These are phyloP conservation scores for Psilopsiagon aymara DNA, from an alignment of 2,113 vertebrate genomes.

Conservation along the genomic window DNA sequence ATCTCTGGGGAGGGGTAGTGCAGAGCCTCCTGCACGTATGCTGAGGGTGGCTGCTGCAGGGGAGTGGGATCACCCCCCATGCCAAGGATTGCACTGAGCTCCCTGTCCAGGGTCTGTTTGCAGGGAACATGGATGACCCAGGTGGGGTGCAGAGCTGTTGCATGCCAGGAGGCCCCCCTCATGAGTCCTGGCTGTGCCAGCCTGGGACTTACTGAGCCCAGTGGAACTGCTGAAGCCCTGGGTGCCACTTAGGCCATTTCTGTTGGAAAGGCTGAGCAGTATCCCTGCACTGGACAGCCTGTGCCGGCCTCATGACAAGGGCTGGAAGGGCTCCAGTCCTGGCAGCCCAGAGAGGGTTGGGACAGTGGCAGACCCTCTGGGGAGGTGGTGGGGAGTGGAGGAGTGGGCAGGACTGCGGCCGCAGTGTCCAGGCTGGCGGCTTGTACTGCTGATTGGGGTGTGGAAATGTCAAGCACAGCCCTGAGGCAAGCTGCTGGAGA, in stretches of 20 bases:
- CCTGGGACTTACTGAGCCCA: not conserved
- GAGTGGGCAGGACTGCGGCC: not conserved
- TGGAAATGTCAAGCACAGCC: not conserved
- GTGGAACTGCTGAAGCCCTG: not conserved
- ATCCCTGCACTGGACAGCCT: not conserved
- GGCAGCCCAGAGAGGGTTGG: not conserved
- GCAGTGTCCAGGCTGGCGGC: not conserved
- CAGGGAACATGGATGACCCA: rapidly evolving
- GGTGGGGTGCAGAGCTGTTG: not conserved
- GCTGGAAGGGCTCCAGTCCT: not conserved
- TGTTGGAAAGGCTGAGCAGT: not conserved
- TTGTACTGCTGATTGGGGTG: not conserved
- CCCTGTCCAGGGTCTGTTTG: not conserved
- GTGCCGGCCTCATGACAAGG: rapidly evolving
- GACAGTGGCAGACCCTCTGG: not conserved
- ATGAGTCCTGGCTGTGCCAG: not conserved
- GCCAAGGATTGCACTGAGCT: not conserved
- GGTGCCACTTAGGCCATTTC: not conserved
- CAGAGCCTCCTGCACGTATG: not conserved
- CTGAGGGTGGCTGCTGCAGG: rapidly evolving
- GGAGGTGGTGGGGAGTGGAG: rapidly evolving
- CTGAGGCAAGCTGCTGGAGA: not conserved
- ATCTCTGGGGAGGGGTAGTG: not conserved
- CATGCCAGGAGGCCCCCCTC: not conserved
- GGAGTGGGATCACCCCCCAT: not conserved